Evolutionary conservation across 2,113 vertebrate species (phyloP), one percentile per base, ranked within the genome.

Genomic region (Okapia johnstoni): DNA sequence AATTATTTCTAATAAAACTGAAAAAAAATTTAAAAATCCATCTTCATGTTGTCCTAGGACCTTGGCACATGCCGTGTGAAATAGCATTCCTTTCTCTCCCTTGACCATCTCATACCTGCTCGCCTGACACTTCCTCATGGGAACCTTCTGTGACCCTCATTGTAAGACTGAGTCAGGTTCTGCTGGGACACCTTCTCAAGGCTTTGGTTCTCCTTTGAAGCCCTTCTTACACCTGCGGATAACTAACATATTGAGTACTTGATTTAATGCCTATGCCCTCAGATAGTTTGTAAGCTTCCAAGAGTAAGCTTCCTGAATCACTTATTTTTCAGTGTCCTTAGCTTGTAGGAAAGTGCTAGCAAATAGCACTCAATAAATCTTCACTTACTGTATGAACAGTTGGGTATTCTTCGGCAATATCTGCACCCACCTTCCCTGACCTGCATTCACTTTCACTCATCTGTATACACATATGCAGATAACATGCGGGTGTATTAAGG

Each of bases 1-100:
- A 76, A 7, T 43, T 76, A 76, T 76, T 76, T 43, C 36, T 76
- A 76, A 76, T 21, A 76, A 26, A 76, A 4, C 40, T 43, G 23
- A 25, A 40, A 26, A 23, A 36, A 6, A 13, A 2, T 57, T 8
- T 3, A 5, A 2, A 61, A 52, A 79, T 3, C 1, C 13, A 0
- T 11, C 23, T 66, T 57, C 11, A 0, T 6, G 76, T 54, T 63
- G 43, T 36, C 55, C 54, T 36, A 46, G 85, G 40, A 21, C 80
- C 73, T 77, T 85, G 17, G 73, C 3, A 25, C 10, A 3, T 5
- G 46, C 43, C 0, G 1, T 25, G 26, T 40, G 30, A 57, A 5
- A 28, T 1, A 36, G 23, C 48, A 3, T 5, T 26, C 25, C 52
- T 85, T 58, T 36, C 66, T 54, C 13, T 8, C 58, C 33, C 43